A percentile compares a stretch with the other conserved stretches of the same genome.
These are phyloP conservation scores for Drosophila bunnanda DNA, from an alignment of 2,888 invertebrate species.

Conservation along the genomic window DNA sequence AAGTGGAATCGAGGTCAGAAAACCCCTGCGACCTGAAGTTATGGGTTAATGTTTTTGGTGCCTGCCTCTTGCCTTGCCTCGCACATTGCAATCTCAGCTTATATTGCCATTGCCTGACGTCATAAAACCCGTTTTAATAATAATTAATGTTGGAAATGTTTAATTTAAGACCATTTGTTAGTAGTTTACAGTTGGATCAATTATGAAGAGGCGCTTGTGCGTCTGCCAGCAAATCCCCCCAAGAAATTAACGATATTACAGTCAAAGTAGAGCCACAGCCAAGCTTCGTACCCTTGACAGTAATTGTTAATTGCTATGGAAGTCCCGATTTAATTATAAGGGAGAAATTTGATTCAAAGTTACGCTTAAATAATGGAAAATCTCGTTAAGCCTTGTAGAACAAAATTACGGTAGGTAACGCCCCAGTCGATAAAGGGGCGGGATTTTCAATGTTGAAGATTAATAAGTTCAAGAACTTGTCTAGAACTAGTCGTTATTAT, in stretches of 20 bases:
- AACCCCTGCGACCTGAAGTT: constrained; percentile 29
- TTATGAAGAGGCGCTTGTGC: constrained; percentile 14
- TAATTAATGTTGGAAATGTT: constrained; percentile 14
- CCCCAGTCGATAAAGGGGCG: constrained; percentile 11
- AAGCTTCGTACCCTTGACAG: constrained; percentile 8
- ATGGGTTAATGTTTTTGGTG: constrained; percentile 22
- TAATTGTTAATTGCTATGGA: constrained; percentile 33
- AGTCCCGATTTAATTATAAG: constrained; percentile 24
- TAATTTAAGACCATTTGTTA: constrained; percentile 30
- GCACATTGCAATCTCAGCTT: constrained; percentile 19
- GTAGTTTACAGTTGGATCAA: constrained; percentile 31
- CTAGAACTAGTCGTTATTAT: not conserved
- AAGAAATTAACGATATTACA: constrained; percentile 2
- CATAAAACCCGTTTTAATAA: constrained; percentile 25
- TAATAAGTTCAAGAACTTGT: not conserved
- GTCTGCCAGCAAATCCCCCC: constrained; percentile 12
- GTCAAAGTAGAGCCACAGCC: not conserved
- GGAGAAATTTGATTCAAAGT: constrained; percentile 4
- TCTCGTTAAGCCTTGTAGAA: constrained; percentile 10
- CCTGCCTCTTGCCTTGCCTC: constrained; percentile 1
- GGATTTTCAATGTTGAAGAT: not conserved
- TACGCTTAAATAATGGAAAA: constrained; percentile 5
- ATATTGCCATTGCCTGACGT: constrained; percentile 13
- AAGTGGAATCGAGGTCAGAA: constrained; percentile 21
- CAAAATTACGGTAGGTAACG: constrained; percentile 10